A percentile compares a stretch with the other conserved stretches of the same genome.
Conservation (phyloP, 2,888 invertebrate genomes). For the Xestia xanthographa region DNA sequence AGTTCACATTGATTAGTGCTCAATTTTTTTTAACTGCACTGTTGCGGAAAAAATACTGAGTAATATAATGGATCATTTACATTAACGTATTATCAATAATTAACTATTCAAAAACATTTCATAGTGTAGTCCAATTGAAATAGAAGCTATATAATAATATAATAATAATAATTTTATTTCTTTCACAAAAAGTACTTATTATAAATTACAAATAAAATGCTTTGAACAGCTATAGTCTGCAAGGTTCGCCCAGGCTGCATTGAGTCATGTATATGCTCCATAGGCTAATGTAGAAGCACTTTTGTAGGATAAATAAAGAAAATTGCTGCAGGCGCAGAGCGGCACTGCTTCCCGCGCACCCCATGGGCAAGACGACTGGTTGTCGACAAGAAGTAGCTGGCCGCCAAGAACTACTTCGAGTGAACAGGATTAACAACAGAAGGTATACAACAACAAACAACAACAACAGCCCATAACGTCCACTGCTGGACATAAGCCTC, state of each 20-base stretch:
- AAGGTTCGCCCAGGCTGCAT: not conserved
- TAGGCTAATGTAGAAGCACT: slow-evolving; percentile 14
- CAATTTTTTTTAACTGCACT: not conserved
- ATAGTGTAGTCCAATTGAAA: not conserved
- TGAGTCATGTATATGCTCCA: not conserved
- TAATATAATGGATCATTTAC: not conserved
- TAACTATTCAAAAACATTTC: not conserved
- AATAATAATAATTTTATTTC: too few species aligned
- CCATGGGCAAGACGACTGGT: slow-evolving; percentile 89
- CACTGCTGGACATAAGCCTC: too few species aligned
- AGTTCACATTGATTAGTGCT: not conserved
- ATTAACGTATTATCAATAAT: not conserved
- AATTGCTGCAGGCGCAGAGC: slow-evolving; percentile 62
- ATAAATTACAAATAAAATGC: too few species aligned
- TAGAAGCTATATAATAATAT: too few species aligned
- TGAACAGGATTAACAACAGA: slow-evolving; percentile 83
- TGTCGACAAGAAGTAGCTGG: slow-evolving; percentile 84
- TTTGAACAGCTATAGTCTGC: too few species aligned
- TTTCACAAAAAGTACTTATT: too few species aligned
- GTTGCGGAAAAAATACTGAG: not conserved
- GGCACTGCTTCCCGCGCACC: slow-evolving; percentile 77
- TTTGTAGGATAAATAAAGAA: slow-evolving; percentile 36
- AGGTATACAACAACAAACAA: too few species aligned
- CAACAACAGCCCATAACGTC: too few species aligned
- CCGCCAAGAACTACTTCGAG: slow-evolving; percentile 83